Percentiles rank a stretch among this genome's conserved stretches.
Evolutionary conservation across 2,113 vertebrate genomes (phyloP).

Genomic region (Erythrolamprus reginae): DNA sequence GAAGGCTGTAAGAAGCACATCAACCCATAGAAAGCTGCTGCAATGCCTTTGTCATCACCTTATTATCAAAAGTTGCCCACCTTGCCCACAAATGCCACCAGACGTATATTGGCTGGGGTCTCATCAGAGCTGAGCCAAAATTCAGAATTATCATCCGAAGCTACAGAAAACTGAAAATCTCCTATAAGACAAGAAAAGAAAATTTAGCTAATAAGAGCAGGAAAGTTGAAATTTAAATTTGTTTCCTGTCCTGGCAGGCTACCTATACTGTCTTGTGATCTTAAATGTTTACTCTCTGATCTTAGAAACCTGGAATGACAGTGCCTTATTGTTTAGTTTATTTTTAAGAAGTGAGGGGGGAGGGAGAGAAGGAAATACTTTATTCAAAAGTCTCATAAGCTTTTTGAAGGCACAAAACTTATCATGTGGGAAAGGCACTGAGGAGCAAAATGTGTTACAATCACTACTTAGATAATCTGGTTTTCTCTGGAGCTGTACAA

Average conservation of each 20-base stretch:
- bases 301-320: not conserved
- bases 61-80: slow-evolving; percentile 52
- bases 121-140: slow-evolving; percentile 93
- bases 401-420: not conserved
- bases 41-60: not conserved
- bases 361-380: not conserved
- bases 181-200: slow-evolving; percentile 63
- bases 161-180: slow-evolving; percentile 95
- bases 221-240: too few species aligned
- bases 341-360: not conserved
- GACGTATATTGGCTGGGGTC: slow-evolving; percentile 81
- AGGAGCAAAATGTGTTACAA: not conserved
- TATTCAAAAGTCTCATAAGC: not conserved
- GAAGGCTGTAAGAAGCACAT: not conserved
- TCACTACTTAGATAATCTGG: not conserved
- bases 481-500: not conserved
- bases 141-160: slow-evolving; percentile 96
- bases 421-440: not conserved
- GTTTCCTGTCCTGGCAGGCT: not conserved
- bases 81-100: slow-evolving; percentile 90
- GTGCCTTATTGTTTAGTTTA: not conserved
- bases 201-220: not conserved
- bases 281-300: not conserved
- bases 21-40: not conserved
- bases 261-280: not conserved